Conservation (phyloP, 2,797 vertebrate genomes). For the Siniperca undulata region DNA sequence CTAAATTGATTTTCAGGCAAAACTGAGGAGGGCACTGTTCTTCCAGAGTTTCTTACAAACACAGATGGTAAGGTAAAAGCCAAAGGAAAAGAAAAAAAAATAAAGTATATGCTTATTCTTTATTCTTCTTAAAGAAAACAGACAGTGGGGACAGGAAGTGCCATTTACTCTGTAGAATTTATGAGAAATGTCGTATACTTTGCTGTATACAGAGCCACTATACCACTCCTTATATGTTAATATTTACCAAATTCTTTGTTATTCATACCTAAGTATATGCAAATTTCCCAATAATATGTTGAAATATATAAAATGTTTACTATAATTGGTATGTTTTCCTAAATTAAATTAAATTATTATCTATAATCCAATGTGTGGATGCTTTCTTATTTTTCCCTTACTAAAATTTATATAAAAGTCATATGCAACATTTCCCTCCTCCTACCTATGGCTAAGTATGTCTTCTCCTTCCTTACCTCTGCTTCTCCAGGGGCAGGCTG, state of each 20-base stretch:
- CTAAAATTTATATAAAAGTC: neutral
- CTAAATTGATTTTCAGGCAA: conserved; percentile 16
- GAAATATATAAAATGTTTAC: neutral
- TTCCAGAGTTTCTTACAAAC: neutral
- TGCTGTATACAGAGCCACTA: neutral
- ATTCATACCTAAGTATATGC: neutral
- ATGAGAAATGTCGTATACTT: neutral
- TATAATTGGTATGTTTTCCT: neutral
- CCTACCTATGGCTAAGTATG: neutral
- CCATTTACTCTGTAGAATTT: conserved; percentile 15
- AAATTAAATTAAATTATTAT: too few species aligned
- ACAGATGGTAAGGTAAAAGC: neutral
- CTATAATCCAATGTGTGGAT: neutral
- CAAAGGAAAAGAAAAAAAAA: neutral
- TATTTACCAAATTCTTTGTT: neutral
- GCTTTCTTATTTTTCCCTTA: neutral
- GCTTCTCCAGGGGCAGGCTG: conserved; percentile 91
- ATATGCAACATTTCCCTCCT: neutral
- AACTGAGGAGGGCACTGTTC: conserved; percentile 31
- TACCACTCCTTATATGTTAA: neutral
- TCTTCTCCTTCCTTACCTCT: conserved; percentile 86
- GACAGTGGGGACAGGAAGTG: neutral
- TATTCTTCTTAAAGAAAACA: neutral
- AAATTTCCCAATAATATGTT: neutral
- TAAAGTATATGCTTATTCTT: neutral